phyloP scores from a whole-genome alignment of 2,888 invertebrate genomes.

The Metacarcinus magister region DNA sequence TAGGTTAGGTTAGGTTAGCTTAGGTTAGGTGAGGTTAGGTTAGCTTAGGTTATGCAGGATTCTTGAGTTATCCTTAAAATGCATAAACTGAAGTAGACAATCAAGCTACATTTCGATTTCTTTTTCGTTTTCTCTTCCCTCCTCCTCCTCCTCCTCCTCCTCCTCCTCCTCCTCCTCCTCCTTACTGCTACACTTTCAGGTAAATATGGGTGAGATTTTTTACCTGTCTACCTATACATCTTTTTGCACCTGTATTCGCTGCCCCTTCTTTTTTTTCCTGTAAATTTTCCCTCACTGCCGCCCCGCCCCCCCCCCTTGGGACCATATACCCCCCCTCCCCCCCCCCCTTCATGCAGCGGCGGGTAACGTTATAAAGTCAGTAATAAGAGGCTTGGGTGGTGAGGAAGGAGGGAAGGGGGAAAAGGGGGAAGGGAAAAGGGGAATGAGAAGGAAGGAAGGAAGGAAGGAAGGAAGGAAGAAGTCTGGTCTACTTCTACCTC shows the following conservation, averaged over 20 bases:
- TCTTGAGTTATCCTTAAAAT: too few relatives aligned
- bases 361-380: background rate
- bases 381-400: constrained; percentile 9
- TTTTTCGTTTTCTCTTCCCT: background rate
- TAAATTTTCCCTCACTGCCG: constrained; percentile 11
- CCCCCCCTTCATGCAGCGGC: background rate
- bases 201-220: background rate
- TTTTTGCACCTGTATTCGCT: background rate
- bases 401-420: background rate
- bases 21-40: too few relatives aligned
- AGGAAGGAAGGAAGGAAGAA: background rate
- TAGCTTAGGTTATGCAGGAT: too few relatives aligned
- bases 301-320: background rate
- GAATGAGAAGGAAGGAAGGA: background rate
- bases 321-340: background rate
- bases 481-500: background rate
- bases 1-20: too few relatives aligned
- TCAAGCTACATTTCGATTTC: too few relatives aligned
- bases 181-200: background rate
- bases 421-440: background rate
- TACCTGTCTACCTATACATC: background rate
- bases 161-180: background rate
- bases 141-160: background rate
- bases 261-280: background rate
- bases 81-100: too few relatives aligned